A percentile compares a stretch with the other conserved stretches of the same genome.
These are phyloP conservation scores for Stenotaenia linearis DNA, from an alignment of 2,888 invertebrate genomes.

Conservation along the genomic window DNA sequence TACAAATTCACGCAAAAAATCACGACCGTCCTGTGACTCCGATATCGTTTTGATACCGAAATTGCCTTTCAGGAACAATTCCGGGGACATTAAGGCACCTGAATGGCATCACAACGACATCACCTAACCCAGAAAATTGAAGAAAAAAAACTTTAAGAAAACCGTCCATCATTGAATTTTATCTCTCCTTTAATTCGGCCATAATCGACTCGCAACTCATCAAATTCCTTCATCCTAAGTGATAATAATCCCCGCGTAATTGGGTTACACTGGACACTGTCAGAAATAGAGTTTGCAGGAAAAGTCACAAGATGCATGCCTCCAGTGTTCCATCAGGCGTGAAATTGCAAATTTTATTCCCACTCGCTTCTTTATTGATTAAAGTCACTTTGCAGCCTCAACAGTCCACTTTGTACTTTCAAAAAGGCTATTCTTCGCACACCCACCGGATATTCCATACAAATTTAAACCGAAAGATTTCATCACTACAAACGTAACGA, in stretches of 20 bases:
- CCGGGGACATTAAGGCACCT: too few species aligned
- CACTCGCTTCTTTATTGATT: constrained; percentile 4
- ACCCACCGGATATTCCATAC: not conserved
- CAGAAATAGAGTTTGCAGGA: not conserved
- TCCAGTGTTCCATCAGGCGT: not conserved
- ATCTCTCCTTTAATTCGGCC: not conserved
- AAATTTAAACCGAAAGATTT: not conserved
- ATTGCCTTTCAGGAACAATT: too few species aligned
- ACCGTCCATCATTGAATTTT: not conserved
- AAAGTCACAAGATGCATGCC: not conserved
- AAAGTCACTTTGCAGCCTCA: not conserved
- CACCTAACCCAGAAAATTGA: too few species aligned
- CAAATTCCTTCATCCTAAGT: not conserved
- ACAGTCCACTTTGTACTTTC: not conserved
- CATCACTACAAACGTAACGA: too few species aligned
- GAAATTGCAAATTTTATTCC: constrained; percentile 13
- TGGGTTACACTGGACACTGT: not conserved
- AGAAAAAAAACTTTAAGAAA: too few species aligned
- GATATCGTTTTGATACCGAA: too few species aligned
- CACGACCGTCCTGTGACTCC: too few species aligned
- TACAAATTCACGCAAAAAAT: too few species aligned
- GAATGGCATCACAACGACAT: too few species aligned
- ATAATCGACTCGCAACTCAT: not conserved
- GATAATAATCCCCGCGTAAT: not conserved
- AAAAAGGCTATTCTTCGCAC: not conserved